Base-by-base conservation (phyloP, 2,113 vertebrate genomes). In the Lampris incognitus region DNA sequence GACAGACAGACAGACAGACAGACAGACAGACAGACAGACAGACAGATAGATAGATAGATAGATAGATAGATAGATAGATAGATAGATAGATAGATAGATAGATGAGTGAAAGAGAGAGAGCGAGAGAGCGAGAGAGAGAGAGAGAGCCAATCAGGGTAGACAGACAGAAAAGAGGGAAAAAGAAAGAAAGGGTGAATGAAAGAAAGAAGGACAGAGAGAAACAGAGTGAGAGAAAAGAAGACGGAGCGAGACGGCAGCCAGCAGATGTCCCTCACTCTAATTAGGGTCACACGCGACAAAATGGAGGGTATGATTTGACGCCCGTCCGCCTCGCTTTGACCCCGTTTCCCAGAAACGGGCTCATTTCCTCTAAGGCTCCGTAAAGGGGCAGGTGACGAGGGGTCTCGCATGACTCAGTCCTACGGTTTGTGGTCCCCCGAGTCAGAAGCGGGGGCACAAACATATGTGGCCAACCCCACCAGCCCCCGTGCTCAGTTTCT, bases 291-390 rank as follows among this genome's bases (percentile, higher is more conserved):
- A 54, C 49, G 13, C 7, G 11, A 5, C 54, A 7, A 2, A 36
- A 44, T 40, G 11, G 7, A 5, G 1, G 5, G 11, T 85, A 42
- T 67, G 49, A 82, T 82, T 78, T 83, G 62, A 75, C 62, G 40
- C 66, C 76, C 76, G 78, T 79, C 72, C 76, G 74, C 74, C 38
- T 85, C 8, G 57, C 83, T 81, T 82, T 71, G 89, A 85, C 81
- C 71, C 70, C 60, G 44, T 63, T 70, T 74, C 70, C 71, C 40
- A 6, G n/a, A 62, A 83, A 61, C 24, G 68, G 71, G 52, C 82
- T 57, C 52, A 73, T 70, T 82, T 89, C 85, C 79, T 69, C 69
- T 50, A 38, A 10, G 0, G 42, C 2, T 9, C 65, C 11, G 1
- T 82, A 79, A 82, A 86, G 48, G 24, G 51, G 50, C 66, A 64